Evolutionary conservation across 2,113 vertebrate genomes (phyloP), one percentile per base, ranked within the genome.

Genomic region (Aptenodytes forsteri): DNA sequence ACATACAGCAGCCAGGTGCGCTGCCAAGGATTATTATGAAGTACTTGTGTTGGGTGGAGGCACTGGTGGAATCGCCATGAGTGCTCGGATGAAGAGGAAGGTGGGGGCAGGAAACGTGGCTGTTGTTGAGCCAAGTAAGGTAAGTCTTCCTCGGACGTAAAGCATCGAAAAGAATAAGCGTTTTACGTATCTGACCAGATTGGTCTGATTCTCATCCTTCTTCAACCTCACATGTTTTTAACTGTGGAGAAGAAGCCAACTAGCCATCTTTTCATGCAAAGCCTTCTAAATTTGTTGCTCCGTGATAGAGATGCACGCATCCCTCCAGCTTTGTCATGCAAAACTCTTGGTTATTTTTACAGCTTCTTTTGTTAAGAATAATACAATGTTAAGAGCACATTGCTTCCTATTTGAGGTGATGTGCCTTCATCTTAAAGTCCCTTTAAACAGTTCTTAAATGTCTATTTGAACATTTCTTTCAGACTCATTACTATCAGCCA

Each of bases 401-500:
- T 75, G 27, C 30, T 84, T 80, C 73, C 29, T 42, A 8, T 61
- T 75, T 72, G 49, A 21, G 69, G 56, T 64, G 59, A 59, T 32
- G 8, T 67, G 34, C 56, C n/a, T 87, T 87, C 36, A 32, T 61
- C 36, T 26, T 77, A 8, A 78, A 75, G 42, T 82, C 16, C 26
- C 27, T 64, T 78, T 87, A 67, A 83, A 67, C 32, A 29, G 42
- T 50, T 94, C 29, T 61, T 42, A 83, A 62, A 55, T 30, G 38
- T 65, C 26, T 47, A 8, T 64, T 56, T 72, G 71, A 72, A 82
- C 40, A 11, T 78, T 64, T 77, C 82, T 97, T 95, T 59, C 96
- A 99, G 99, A 98, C 96, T 87, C 99, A 99, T 92, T 99, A 99
- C 96, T 99, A 99, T 92, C 99, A 99, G 97, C 99, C 99, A 0